phyloP scores from a whole-genome alignment of 2,113 vertebrate species.

The Mobula hypostoma region DNA sequence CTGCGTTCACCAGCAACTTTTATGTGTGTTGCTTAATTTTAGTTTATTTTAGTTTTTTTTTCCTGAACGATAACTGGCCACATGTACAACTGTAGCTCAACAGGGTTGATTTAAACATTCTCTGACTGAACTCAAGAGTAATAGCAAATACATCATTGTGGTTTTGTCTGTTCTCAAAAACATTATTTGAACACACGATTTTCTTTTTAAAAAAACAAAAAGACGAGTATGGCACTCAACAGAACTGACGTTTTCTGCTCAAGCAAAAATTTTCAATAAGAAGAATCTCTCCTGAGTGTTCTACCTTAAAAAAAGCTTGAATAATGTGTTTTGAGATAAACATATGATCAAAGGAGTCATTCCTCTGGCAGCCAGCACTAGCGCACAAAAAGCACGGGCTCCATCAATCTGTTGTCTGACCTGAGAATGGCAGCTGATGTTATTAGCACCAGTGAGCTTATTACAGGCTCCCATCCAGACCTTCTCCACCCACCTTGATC shows the following conservation, averaged over 20 bases:
- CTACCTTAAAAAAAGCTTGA: not conserved
- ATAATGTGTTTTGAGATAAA: not conserved
- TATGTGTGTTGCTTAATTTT: not conserved
- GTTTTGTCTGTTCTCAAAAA: constrained; percentile 28
- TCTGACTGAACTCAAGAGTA: constrained; percentile 22
- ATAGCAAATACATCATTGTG: constrained; percentile 12
- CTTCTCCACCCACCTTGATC: too few relatives aligned
- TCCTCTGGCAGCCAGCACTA: too few relatives aligned
- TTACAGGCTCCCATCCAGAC: too few relatives aligned
- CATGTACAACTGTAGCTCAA: not conserved
- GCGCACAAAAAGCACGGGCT: too few relatives aligned
- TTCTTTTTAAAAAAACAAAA: not conserved
- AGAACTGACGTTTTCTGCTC: not conserved
- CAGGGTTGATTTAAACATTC: constrained; percentile 14
- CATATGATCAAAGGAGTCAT: not conserved
- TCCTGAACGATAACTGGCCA: not conserved
- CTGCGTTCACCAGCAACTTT: too few relatives aligned
- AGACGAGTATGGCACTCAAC: not conserved
- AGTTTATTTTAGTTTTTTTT: not conserved
- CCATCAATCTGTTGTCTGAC: too few relatives aligned
- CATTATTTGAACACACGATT: not conserved
- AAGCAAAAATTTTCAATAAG: not conserved
- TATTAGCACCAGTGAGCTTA: too few relatives aligned
- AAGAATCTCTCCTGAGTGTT: not conserved
- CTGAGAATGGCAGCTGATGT: too few relatives aligned